Base-by-base conservation (phyloP, 2,888 invertebrate genomes). In the Boloria selene region DNA sequence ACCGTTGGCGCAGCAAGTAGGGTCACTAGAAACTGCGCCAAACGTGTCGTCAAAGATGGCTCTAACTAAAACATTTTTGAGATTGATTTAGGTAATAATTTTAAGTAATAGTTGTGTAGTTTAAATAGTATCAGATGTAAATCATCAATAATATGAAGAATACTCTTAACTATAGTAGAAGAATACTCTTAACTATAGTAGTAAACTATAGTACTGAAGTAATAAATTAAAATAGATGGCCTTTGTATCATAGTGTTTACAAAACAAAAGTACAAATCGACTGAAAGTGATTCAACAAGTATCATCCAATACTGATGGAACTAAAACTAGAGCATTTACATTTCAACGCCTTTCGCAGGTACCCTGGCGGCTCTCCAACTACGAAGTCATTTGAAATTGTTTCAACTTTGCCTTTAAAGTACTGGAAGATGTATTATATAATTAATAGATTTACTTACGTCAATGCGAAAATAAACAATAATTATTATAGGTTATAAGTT, bases 331-430 rank as follows among this genome's bases (percentile, higher is more conserved):
- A n/a, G 13, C n/a, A n/a, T 45, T 2, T 56, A 26, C 26, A 45
- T 56, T 45, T 45, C 45, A 56, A 51, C 16, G 22, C 13, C 56
- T 42, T 17, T 50, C 16, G 49, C 49, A 63, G 50, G 44, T 44
- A 63, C 16, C 17, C 63, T 63, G 63, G 56, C 63, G 50, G 4
- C 5, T 3, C 14, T 63, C 63, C 63, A 63, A 54, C 17, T 50
- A 50, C 26, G 56, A 51, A 56, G 17, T 51, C 26, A 44, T 63
- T 26, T 16, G 7, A 42, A 55, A 56, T 45, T 45, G 56, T 44
- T 44, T 56, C 18, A 44, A 56, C 55, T 45, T 22, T 45, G 22
- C 45, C 56, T 56, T 3, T 22, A 13, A 16, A 56, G 42, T 22
- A n/a, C 22, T 22, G 45, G 22, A 26, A 56, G 26, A 22, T 44